These are phyloP conservation scores for Cynoglossus semilaevis DNA, from an alignment of 2,113 vertebrate species.

Conservation along the genomic window DNA sequence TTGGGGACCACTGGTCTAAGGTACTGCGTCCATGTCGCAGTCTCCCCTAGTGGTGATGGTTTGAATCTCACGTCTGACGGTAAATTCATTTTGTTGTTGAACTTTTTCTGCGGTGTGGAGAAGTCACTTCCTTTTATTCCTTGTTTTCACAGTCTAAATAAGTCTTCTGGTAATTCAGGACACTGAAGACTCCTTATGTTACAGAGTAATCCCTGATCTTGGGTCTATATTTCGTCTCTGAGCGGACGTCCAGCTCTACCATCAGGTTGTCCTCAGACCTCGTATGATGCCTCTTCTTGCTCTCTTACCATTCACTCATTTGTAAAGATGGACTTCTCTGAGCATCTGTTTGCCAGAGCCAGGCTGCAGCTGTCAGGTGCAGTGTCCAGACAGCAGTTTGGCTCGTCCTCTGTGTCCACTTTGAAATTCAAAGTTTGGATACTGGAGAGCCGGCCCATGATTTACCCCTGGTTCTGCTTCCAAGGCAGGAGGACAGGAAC, in stretches of 20 bases:
- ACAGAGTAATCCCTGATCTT: no score
- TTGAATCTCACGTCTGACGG: no score
- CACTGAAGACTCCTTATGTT: no score
- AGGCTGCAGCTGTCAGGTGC: conserved; percentile 16
- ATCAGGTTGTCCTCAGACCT: conserved; percentile 7
- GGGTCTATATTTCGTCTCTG: no score
- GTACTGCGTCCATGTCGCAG: no score
- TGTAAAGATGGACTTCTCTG: conserved; percentile 31
- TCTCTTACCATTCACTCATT: conserved; percentile 24
- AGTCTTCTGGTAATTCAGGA: no score
- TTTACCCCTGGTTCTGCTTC: not conserved
- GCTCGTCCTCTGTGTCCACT: not conserved
- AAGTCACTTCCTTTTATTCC: no score
- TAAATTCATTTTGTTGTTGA: no score
- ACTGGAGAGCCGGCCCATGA: not conserved
- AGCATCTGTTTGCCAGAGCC: conserved; percentile 14
- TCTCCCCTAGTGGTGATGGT: no score
- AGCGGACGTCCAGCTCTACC: not conserved
- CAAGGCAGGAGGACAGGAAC: not conserved
- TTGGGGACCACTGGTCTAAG: no score
- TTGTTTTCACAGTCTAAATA: no score
- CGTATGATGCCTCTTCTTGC: not conserved
- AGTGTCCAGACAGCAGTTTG: conserved; percentile 29
- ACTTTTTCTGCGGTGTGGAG: no score
- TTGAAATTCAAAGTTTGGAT: not conserved